Evolutionary conservation across 2,888 invertebrate genomes (phyloP), one percentile per base, ranked within the genome.

Genomic region (Noctua janthe): DNA sequence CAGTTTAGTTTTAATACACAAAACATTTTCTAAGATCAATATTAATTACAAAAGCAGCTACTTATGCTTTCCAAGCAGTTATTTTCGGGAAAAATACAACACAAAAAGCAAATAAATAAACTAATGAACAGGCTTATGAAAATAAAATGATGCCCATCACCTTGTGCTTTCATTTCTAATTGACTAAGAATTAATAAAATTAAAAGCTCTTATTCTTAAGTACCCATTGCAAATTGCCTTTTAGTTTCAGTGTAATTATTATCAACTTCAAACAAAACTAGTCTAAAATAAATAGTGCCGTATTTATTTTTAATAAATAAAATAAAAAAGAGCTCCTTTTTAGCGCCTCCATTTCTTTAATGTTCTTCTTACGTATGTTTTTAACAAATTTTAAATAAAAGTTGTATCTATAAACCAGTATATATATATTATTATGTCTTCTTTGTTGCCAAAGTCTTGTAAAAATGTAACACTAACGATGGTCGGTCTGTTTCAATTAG

Each of bases 331-430:
- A 15, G 49, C 23, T 62, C 43, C 39, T 64, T 6, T 23, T 80
- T 71, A 66, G 23, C 29, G 54, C 62, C 54, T 71, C 59, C 59
- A 71, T 66, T 85, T 74, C 47, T 74, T 71, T 49, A 66, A 67
- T 71, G 10, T 85, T 64, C 39, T n/a, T 49, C 29, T 80, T 74
- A 80, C 39, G 23, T 64, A 74, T 71, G 71, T 39, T 77, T 71
- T 81, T 83, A 62, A 64, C n/a, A 74, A 74, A 85, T 72, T 56
- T 51, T 47, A 35, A 43, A 69, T 56, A 29, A 64, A 64, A 72
- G 35, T 80, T 39, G 51, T 43, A 5, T 74, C 59, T 23, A 11
- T 39, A 39, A 39, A 4, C 39, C 39, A 7, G 51, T 43, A 5
- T 74, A n/a, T 74, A n/a, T 23, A 11, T 51, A 51, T 51, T 56